Evolutionary conservation across 1,140 invertebrate genomes (phyloP).

Genomic region (Halotydeus destructor): DNA sequence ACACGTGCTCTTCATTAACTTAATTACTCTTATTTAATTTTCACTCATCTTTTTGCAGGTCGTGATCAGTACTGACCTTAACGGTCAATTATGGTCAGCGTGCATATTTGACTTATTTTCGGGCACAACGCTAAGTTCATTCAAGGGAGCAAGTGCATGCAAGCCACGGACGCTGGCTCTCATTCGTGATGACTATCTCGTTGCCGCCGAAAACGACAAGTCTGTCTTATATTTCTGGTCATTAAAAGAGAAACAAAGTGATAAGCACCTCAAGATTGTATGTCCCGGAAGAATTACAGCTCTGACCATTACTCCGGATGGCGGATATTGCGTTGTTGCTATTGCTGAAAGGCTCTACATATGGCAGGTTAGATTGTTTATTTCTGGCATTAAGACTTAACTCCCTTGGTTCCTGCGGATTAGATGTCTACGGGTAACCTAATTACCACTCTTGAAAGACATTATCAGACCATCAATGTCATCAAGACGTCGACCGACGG

Average conservation of each 20-base stretch:
- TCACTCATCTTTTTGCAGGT: no score
- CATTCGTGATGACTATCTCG: constrained; percentile 7
- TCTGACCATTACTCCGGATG: constrained; percentile 41
- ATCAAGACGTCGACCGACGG: constrained; percentile 50
- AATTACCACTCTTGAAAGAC: constrained; percentile 41
- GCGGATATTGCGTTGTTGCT: constrained; percentile 44
- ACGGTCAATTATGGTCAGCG: no score
- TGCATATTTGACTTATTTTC: no score
- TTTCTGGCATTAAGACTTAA: constrained; percentile 4
- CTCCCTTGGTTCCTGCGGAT: no score
- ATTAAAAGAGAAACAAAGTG: constrained; percentile 17
- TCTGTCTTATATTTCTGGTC: constrained; percentile 10
- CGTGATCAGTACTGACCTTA: no score
- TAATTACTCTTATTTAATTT: no score
- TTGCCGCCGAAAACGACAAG: constrained; percentile 6
- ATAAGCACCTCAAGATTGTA: constrained; percentile 38
- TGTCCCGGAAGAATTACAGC: constrained; percentile 50
- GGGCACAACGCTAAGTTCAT: no score
- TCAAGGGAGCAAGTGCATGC: no score
- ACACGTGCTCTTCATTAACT: no score
- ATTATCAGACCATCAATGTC: constrained; percentile 54
- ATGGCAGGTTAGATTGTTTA: constrained; percentile 36
- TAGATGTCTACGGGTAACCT: constrained; percentile 47
- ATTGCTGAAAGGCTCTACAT: constrained; percentile 59
- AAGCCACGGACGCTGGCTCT: no score